Conservation (phyloP, 2,113 vertebrate species). For the Bothrops jararaca region DNA sequence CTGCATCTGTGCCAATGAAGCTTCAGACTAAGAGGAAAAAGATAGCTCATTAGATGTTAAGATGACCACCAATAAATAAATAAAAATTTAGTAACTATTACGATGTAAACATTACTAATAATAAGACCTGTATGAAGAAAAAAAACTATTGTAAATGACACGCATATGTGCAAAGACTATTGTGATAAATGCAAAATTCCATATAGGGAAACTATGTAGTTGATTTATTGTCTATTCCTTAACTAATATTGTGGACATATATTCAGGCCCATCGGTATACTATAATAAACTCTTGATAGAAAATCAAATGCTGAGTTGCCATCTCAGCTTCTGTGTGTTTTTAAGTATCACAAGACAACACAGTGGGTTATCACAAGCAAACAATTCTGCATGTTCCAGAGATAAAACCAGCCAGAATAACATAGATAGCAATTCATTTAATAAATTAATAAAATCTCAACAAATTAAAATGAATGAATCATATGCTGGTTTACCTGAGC, state of each 20-base stretch:
- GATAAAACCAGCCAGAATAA: background rate
- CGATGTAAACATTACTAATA: background rate
- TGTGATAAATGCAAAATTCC: background rate
- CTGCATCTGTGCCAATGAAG: background rate
- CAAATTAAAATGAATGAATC: background rate
- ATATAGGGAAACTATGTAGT: background rate
- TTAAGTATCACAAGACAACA: background rate
- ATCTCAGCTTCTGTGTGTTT: background rate
- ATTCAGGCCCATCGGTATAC: background rate
- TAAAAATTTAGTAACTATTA: background rate
- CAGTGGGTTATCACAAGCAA: background rate
- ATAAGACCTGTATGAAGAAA: background rate
- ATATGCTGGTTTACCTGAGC: background rate
- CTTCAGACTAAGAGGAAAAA: background rate
- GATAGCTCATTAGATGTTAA: background rate
- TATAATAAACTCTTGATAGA: background rate
- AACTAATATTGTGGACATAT: background rate
- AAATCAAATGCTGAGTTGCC: background rate
- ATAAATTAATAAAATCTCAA: background rate
- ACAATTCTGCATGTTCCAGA: background rate
- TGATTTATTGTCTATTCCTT: background rate
- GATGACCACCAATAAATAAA: background rate
- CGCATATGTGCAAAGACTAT: background rate
- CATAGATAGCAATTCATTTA: background rate
- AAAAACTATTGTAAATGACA: background rate